Percentiles rank a stretch among this genome's conserved stretches.
These are phyloP conservation scores for Microcaecilia unicolor DNA, from an alignment of 2,797 vertebrate genomes.

Conservation along the genomic window DNA sequence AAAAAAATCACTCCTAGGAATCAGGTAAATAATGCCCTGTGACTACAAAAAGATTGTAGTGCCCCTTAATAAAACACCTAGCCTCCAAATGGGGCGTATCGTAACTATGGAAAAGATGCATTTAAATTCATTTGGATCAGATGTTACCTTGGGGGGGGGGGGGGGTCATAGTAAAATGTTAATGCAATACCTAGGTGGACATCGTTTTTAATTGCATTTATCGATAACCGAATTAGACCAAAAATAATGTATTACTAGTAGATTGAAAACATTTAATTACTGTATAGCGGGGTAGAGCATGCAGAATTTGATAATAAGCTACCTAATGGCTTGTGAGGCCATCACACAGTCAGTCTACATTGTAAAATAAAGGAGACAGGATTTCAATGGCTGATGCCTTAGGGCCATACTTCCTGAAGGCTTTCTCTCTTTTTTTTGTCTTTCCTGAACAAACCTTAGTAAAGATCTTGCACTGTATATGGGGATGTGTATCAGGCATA, in stretches of 20 bases:
- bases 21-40: too few species aligned
- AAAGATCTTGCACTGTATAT: too few species aligned
- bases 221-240: slow-evolving; percentile 43
- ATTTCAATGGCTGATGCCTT: slow-evolving; percentile 34
- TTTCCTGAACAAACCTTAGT: too few species aligned
- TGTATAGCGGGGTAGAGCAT: slow-evolving; percentile 34
- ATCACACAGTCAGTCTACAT: slow-evolving; percentile 35
- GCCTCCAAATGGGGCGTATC: too few species aligned
- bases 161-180: slow-evolving; percentile 34
- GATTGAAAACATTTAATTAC: slow-evolving; percentile 38
- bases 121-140: slow-evolving; percentile 26
- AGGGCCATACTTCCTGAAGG: too few species aligned
- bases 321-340: slow-evolving; percentile 51
- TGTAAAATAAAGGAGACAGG: slow-evolving; percentile 30
- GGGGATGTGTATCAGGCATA: too few species aligned
- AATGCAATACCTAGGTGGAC: slow-evolving; percentile 47
- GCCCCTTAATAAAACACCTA: too few species aligned
- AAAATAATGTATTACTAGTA: slow-evolving; percentile 36
- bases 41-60: too few species aligned
- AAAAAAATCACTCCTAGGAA: slow-evolving; percentile 53
- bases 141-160: too few species aligned
- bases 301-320: slow-evolving; percentile 33
- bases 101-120: slow-evolving; percentile 18
- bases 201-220: slow-evolving; percentile 31
- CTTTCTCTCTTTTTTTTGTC: too few species aligned